A percentile compares a stretch with the other conserved stretches of the same genome.
Evolutionary conservation across 2,113 vertebrate species (phyloP).

Genomic region (Poeciliopsis retropinna): DNA sequence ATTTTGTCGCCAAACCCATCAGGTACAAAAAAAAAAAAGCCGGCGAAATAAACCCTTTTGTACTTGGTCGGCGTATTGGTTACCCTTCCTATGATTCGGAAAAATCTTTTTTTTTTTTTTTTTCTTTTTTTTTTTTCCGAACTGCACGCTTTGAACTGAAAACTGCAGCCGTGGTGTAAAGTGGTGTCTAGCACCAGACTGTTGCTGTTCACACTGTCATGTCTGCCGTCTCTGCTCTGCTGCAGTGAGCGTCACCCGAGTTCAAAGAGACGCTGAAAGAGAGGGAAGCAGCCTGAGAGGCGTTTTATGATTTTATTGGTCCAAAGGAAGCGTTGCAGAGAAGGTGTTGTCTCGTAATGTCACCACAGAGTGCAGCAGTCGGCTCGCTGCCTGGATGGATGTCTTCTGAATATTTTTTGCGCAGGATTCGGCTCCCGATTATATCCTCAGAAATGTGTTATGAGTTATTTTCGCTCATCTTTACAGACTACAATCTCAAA

Average conservation of each 20-base stretch:
- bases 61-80: constrained; percentile 37
- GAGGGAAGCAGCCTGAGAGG: constrained; percentile 57
- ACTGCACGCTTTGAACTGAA: constrained; percentile 58
- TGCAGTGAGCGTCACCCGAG: constrained; percentile 58
- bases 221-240: constrained; percentile 70
- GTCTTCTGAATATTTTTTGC: constrained; percentile 3
- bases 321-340: constrained; percentile 68
- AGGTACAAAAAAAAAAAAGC: constrained; percentile 13
- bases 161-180: constrained; percentile 65
- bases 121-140: constrained; percentile 36
- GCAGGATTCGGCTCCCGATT: constrained; percentile 10
- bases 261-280: constrained; percentile 66
- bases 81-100: constrained; percentile 47
- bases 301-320: constrained; percentile 83
- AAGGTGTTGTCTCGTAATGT: constrained; percentile 66
- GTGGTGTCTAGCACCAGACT: constrained; percentile 74
- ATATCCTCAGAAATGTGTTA: neutral
- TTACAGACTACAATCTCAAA: too few species aligned
- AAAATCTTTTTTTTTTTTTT: constrained; percentile 2
- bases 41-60: constrained; percentile 38
- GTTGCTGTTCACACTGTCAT: constrained; percentile 73
- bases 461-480: too few species aligned
- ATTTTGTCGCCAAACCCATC: constrained; percentile 61
- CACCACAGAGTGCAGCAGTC: constrained; percentile 20
- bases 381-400: constrained; percentile 12